Evolutionary conservation across 2,888 invertebrate genomes (phyloP).

Genomic region (Nudaria mundana): DNA sequence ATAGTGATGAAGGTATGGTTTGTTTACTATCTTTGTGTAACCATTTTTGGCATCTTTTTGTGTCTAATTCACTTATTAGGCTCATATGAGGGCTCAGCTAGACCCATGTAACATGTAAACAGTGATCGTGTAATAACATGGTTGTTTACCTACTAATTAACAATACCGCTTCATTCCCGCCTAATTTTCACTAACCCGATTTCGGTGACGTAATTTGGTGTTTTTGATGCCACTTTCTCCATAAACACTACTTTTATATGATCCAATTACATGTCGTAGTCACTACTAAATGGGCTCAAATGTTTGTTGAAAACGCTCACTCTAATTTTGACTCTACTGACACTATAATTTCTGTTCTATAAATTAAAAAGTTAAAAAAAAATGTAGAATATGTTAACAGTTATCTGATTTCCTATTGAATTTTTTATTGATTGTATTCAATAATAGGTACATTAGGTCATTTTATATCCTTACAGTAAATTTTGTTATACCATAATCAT

Average conservation of each 20-base stretch:
- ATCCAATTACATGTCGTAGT: constrained; percentile 9
- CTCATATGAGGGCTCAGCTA: too few relatives aligned
- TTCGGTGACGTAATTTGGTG: constrained; percentile 63
- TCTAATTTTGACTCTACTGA: too few relatives aligned
- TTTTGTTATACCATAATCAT: too few relatives aligned
- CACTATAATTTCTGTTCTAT: neutral
- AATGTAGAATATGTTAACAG: too few relatives aligned
- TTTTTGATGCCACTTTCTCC: constrained; percentile 61
- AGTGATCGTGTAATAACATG: constrained; percentile 55
- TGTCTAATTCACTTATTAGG: too few relatives aligned
- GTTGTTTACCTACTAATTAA: constrained; percentile 37
- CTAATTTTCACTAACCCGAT: constrained; percentile 52
- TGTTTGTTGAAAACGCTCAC: constrained; percentile 3
- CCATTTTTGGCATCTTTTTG: constrained; percentile 53
- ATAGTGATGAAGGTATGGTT: constrained; percentile 79
- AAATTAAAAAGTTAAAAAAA: too few relatives aligned
- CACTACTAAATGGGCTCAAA: constrained; percentile 15
- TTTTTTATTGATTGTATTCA: too few relatives aligned
- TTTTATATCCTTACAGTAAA: too few relatives aligned
- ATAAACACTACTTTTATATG: constrained; percentile 17
- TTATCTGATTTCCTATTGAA: too few relatives aligned
- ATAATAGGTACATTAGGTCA: too few relatives aligned
- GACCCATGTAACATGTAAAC: constrained; percentile 54
- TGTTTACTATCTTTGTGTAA: constrained; percentile 62
- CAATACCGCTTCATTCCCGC: constrained; percentile 55